phyloP scores from a whole-genome alignment of 2,797 vertebrate species.

The Mus spretus region DNA sequence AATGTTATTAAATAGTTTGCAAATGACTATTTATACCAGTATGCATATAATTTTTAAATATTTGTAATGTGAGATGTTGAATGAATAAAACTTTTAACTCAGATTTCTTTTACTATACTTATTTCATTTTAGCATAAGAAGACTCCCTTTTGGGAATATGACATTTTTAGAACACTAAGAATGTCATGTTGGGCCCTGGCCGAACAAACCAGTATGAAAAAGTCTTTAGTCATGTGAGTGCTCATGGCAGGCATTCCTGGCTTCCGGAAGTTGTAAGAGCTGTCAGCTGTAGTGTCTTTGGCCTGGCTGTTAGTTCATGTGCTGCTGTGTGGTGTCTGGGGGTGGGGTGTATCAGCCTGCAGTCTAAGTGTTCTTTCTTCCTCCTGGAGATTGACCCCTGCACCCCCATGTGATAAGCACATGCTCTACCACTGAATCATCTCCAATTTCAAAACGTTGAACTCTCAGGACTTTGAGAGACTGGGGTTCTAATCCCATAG shows the following conservation, averaged over 20 bases:
- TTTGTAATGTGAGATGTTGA: constrained; percentile 99
- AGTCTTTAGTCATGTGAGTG: not conserved
- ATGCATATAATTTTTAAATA: constrained; percentile 99
- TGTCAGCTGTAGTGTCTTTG: not conserved
- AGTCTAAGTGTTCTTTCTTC: not conserved
- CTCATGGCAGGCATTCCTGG: not conserved
- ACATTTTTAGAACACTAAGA: constrained; percentile 28
- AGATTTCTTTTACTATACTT: constrained; percentile 86
- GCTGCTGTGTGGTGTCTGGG: not conserved
- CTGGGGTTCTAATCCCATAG: not conserved
- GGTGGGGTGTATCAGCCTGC: not conserved
- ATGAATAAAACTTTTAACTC: constrained; percentile 99
- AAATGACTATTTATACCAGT: constrained; percentile 99
- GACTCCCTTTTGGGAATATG: not conserved
- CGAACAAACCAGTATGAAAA: not conserved
- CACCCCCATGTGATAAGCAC: not conserved
- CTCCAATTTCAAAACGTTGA: not conserved
- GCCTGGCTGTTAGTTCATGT: not conserved
- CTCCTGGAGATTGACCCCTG: not conserved
- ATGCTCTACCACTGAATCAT: not conserved
- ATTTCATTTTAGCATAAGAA: constrained; percentile 81
- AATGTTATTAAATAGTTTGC: constrained; percentile 99
- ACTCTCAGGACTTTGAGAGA: not conserved
- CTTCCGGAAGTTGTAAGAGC: accelerated
- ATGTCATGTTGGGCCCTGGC: not conserved